Evolutionary conservation across 2,113 vertebrate species (phyloP), one percentile per base, ranked within the genome.

Genomic region (Oreocharis arfaki): DNA sequence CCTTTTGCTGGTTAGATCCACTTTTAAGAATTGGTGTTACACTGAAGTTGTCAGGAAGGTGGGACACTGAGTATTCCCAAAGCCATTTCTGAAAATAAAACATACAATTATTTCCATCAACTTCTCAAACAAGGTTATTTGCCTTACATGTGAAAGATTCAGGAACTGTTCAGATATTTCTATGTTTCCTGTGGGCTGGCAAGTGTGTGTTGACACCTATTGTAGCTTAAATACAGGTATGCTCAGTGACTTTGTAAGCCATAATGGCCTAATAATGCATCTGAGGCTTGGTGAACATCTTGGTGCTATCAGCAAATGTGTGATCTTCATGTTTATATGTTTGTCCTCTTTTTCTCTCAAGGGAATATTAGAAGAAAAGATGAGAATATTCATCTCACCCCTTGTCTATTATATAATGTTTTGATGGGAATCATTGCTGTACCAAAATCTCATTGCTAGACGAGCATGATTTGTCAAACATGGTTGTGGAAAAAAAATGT

Each of bases 401-500:
- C 37, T 57, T 56, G 16, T 42, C 19, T 73, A 4, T 60, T 92
- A 30, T 24, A 9, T 33, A 30, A 55, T 74, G 16, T 65, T 70
- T 67, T 57, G 7, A 16, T 53, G 26, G 30, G 23, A 50, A 50
- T 74, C n/a, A 22, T 5, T n/a, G 24, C 42, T 74, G 42, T 9
- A 41, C 28, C 30, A 71, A 33, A 82, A 75, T 71, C 8, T 93
- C 20, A 23, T 49, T 78, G 11, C 60, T 84, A 42, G 74, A 41
- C 39, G 59, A 79, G 17, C 10, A 16, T 23, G 26, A 46, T 57
- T 90, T 68, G 22, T 67, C n/a, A 71, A 95, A 39, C 6, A 13
- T 6, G 9, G 10, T 23, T 20, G 11, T 27, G 16, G 50, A 16
- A 10, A 27, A 47, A 56, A 47, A 18, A 6, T 0, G 2, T 26